phyloP scores from a whole-genome alignment of 2,888 invertebrate species.

The Thymelicus lineola region DNA sequence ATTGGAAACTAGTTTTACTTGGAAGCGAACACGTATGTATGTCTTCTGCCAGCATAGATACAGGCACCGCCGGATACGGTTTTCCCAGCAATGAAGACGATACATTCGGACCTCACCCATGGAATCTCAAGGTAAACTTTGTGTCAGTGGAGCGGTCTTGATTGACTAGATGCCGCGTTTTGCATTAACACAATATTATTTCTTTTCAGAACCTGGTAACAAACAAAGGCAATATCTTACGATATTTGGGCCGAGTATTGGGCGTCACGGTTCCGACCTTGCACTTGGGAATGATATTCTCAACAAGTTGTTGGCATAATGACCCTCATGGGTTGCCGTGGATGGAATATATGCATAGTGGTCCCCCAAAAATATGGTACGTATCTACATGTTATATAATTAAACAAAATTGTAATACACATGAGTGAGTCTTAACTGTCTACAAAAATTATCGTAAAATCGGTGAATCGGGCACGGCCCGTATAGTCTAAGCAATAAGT shows the following conservation, averaged over 20 bases:
- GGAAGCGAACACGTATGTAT: slow-evolving; percentile 94
- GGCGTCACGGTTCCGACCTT: slow-evolving; percentile 96
- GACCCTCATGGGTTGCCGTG: slow-evolving; percentile 97
- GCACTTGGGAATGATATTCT: slow-evolving; percentile 96
- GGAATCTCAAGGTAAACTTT: slow-evolving; percentile 95
- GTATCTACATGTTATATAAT: slow-evolving; percentile 37
- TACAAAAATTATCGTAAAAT: too few species aligned
- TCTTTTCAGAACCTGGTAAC: slow-evolving; percentile 87
- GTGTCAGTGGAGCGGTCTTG: too few species aligned
- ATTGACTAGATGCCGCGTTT: too few species aligned
- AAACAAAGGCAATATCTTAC: slow-evolving; percentile 91
- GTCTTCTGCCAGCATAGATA: slow-evolving; percentile 94
- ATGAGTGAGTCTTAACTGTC: too few species aligned
- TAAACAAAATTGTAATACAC: not conserved
- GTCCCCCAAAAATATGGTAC: slow-evolving; percentile 96
- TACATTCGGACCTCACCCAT: slow-evolving; percentile 92
- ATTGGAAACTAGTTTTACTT: slow-evolving; percentile 92
- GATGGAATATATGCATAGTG: slow-evolving; percentile 96
- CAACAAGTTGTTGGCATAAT: slow-evolving; percentile 97
- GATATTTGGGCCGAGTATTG: slow-evolving; percentile 93
- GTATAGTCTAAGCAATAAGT: too few species aligned
- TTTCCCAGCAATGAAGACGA: slow-evolving; percentile 90
- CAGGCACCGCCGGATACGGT: slow-evolving; percentile 93
- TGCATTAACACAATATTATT: not conserved
- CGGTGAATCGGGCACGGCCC: too few species aligned